Percentiles rank a stretch among this genome's conserved stretches.
Conservation (phyloP, 2,888 invertebrate species). For the Amblyjoppa proteus region DNA sequence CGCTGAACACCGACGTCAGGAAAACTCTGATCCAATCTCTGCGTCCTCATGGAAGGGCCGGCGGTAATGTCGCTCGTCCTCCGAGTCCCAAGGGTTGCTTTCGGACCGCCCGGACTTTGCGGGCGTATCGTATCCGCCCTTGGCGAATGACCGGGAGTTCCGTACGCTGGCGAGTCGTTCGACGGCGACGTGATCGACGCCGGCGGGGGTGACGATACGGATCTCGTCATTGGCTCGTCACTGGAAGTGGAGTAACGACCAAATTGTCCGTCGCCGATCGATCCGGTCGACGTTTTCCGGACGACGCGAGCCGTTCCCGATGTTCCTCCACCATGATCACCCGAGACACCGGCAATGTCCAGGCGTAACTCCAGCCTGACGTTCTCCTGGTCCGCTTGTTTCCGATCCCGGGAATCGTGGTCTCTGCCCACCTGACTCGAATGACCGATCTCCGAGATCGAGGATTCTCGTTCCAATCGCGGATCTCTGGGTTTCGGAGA, state of each 20-base stretch:
- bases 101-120: neutral
- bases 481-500: slow-evolving; percentile 1
- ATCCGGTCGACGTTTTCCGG: neutral
- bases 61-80: neutral
- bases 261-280: neutral
- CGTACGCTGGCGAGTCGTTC: neutral
- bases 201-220: slow-evolving; percentile 22
- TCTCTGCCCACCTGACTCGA: neutral
- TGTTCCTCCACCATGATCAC: too few species aligned
- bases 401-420: neutral
- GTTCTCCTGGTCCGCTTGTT: neutral
- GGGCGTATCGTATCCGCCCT: neutral
- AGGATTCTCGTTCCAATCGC: slow-evolving; percentile 13
- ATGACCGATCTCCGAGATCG: slow-evolving; percentile 5
- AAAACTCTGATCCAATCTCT: neutral
- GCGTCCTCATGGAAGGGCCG: neutral
- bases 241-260: neutral
- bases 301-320: neutral
- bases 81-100: neutral
- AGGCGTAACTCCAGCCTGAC: neutral
- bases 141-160: neutral
- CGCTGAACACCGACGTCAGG: neutral
- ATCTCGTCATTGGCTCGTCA: neutral
- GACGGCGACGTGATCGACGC: neutral
- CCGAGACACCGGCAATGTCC: neutral